Base-by-base conservation (phyloP, 2,797 vertebrate species). In the Brachyrhaphis roseni region DNA sequence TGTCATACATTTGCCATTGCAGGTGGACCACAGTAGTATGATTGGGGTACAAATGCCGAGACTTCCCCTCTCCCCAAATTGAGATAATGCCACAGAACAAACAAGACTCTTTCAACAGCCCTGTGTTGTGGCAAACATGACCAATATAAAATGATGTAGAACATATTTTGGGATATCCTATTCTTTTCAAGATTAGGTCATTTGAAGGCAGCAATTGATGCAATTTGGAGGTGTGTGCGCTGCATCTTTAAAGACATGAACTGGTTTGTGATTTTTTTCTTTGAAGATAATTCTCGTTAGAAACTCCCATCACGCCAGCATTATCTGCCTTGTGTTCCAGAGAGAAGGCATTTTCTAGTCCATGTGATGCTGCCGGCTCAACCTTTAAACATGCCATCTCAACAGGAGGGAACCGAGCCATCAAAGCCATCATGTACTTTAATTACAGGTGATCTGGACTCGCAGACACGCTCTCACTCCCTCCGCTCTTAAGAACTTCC, bases 351-450 rank as follows among this genome's bases (percentile, higher is more conserved):
- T 90, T 90, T 92, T 83, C 66, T 79, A 55, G 89, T 87, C 66
- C 76, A 83, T 53, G 78, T 86, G 79, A 90, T 84, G 90, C 89
- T 86, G 88, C 75, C 75, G 77, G 84, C 86, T 71, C 78, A 23
- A 87, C 87, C 80, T 93, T 92, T 86, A 87, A 92, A 92, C 91
- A 89, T 43, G 78, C 91, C 91, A 87, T 96, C 93, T 94, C 93
- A 72, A 91, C 93, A 78, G 95, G 94, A 93, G 94, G 91, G 87
- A 90, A 84, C 79, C 77, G 15, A 88, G 92, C 94, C 91, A 95
- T 95, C 94, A 95, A 93, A 93, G 94, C 95, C 93, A 95, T 95
- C 93, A 92, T 96, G 95, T 94, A 94, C 93, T 95, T 96, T 95
- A 95, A 96, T 96, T 96, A 95, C 94, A 96, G 95, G 95, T 96